Base-by-base conservation (phyloP, 2,113 vertebrate species). In the Leptosomus discolor region DNA sequence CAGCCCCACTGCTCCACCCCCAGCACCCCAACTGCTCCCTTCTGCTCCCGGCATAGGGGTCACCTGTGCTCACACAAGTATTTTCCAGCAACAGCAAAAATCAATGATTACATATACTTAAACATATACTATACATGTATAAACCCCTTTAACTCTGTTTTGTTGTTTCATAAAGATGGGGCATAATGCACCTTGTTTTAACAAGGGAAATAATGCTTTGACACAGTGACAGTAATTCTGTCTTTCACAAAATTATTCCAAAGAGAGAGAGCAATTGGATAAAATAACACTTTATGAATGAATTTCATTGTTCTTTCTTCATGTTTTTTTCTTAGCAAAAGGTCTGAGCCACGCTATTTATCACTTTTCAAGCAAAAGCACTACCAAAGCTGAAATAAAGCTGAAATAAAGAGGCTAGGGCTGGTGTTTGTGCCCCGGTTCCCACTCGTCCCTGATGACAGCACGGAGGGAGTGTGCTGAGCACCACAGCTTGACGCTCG, bases 191-290 rank as follows among this genome's bases (percentile, higher is more conserved):
- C 64, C 82, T 58, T 46, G 53, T 74, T 79, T 79, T 90, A 86
- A 39, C 43, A 79, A 36, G 39, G 19, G 65, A 87, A 94, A 90
- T 76, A 65, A 51, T 32, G 64, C 65, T 94, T 82, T 95, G 88
- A 78, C 54, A 93, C 78, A 90, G 54, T 86, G 29, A 95, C 77
- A 92, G 68, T 43, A 56, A 95, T 82, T 82, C 56, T 82, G 69
- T 60, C 56, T 77, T 51, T 17, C 36, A 85, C 32, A 48, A 73
- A 85, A 84, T 85, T 30, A 21, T 75, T 96, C 93, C 74, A 88
- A 15, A 68, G 60, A 79, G 6, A 30, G 20, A 93, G 34, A 85
- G 85, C 54, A 48, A 11, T 45, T 54, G 13, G 32, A 45, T 51
- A 58, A 64, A 90, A 90, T 48, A 39, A 18, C 36, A 43, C 20